Evolutionary conservation across 2,888 invertebrate species (phyloP), one percentile per base, ranked within the genome.

Genomic region (Metallyticus violacea): DNA sequence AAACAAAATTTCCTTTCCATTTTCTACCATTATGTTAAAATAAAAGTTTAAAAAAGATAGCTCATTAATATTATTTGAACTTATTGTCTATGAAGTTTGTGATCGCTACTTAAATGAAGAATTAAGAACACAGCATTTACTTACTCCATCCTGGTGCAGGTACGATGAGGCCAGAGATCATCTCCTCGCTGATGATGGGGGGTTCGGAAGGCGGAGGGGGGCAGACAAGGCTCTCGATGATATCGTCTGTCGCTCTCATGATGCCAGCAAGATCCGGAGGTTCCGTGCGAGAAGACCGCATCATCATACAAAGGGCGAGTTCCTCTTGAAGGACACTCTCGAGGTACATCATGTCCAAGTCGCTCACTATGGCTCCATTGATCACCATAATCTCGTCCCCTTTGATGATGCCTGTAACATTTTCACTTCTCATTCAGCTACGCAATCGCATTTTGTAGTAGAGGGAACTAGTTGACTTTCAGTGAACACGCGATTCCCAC

Each of bases 381-480:
- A 99, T 98, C 92, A 99, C 98, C 96, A 99, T 97, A 92, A 99
- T 98, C 94, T 99, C 99, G 93, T 99, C 99, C 90, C 98, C 97
- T 93, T 98, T 97, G 92, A 98, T 97, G 92, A 99, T 96, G 91
- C 99, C 99, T 99, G 93, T 6, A 87, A 87, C n/a, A n/a, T n/a
- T n/a, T n/a, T n/a, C n/a, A n/a, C n/a, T n/a, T n/a, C n/a, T n/a
- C n/a, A n/a, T n/a, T n/a, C n/a, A n/a, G n/a, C n/a, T n/a, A n/a
- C n/a, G n/a, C n/a, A n/a, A n/a, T n/a, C n/a, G n/a, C n/a, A n/a
- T n/a, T n/a, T n/a, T n/a, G n/a, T n/a, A n/a, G n/a, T n/a, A n/a
- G n/a, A n/a, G n/a, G n/a, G n/a, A n/a, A n/a, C n/a, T n/a, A n/a
- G n/a, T n/a, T n/a, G n/a, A n/a, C n/a, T n/a, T n/a, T n/a, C n/a